Base-by-base conservation (phyloP, 2,113 vertebrate genomes). In the Dermatemys mawii region DNA sequence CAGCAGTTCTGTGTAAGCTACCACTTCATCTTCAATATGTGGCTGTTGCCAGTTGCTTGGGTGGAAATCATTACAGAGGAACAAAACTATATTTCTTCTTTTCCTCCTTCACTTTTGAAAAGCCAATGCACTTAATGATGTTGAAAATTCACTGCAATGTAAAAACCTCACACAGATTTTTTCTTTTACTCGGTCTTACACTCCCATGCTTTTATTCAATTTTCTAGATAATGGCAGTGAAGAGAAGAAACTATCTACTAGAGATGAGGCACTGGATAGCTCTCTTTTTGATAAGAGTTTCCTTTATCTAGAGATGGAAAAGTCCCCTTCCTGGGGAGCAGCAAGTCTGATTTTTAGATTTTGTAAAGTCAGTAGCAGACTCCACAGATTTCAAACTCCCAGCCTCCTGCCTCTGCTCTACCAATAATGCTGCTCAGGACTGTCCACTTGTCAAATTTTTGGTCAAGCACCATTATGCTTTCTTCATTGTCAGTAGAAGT, bases 31-130 rank as follows among this genome's bases (percentile, higher is more conserved):
- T 29, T 93, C 1, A 4, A n/a, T 13, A 6, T 53, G 0, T 1
- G 41, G 93, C 90, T 90, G 38, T 3, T n/a, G 27, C 1, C 93
- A 94, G 91, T 92, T 95, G 93, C 90, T 93, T 81, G 78, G 50
- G 27, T 55, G 54, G 48, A 91, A 87, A 60, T 90, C 87, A 46
- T 87, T 89, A 70, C 54, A 41, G 41, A 55, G 78, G 49, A 78
- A 90, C 78, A 95, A 95, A 95, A 8, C 75, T 54, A 54, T 70
- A 38, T 51, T 53, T 84, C 85, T 94, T 70, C 55, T 81, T 81
- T 87, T 80, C 80, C 87, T 95, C 92, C 89, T 38, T 49, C 87
- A 38, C 51, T 1, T 81, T 89, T 84, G 21, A 22, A 92, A 55
- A 88, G 78, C 85, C 90, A 95, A 95, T 81, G 6, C 57, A 19